Percentiles rank a stretch among this genome's conserved stretches.
These are phyloP conservation scores for Tachysurus vachellii DNA, from an alignment of 2,113 vertebrate genomes.

Conservation along the genomic window DNA sequence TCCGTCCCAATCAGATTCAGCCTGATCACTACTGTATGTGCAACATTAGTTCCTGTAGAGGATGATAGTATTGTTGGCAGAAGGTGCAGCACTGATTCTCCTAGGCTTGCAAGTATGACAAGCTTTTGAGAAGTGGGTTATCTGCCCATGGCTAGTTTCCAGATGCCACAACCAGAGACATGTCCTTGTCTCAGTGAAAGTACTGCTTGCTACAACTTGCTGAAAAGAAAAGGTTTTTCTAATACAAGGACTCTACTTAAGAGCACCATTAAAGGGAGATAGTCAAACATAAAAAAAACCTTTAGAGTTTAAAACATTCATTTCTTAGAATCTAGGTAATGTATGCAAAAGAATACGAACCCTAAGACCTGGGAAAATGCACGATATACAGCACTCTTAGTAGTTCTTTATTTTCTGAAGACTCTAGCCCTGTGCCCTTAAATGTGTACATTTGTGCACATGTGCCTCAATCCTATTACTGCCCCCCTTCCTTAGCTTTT, in stretches of 20 bases:
- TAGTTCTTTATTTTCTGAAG: background rate
- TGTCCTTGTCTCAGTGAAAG: background rate
- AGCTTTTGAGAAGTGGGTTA: background rate
- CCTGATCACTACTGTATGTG: background rate
- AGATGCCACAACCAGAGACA: background rate
- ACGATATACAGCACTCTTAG: too few relatives aligned
- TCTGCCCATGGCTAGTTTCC: background rate
- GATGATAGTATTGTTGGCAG: background rate
- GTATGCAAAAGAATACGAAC: background rate
- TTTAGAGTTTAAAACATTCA: background rate
- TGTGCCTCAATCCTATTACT: background rate
- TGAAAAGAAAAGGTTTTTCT: background rate
- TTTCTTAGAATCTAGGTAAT: background rate
- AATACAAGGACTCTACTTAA: background rate
- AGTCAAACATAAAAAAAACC: background rate
- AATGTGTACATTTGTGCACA: background rate
- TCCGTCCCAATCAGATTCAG: background rate
- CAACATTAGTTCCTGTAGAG: background rate
- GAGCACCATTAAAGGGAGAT: background rate
- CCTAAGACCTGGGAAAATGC: background rate
- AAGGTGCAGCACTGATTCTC: background rate
- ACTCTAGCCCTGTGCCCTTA: background rate
- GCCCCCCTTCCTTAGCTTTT: conserved; percentile 16
- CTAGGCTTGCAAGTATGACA: background rate
- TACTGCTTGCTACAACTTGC: background rate